Conservation (phyloP, 2,113 vertebrate genomes). For the Brienomyrus longianalis region DNA sequence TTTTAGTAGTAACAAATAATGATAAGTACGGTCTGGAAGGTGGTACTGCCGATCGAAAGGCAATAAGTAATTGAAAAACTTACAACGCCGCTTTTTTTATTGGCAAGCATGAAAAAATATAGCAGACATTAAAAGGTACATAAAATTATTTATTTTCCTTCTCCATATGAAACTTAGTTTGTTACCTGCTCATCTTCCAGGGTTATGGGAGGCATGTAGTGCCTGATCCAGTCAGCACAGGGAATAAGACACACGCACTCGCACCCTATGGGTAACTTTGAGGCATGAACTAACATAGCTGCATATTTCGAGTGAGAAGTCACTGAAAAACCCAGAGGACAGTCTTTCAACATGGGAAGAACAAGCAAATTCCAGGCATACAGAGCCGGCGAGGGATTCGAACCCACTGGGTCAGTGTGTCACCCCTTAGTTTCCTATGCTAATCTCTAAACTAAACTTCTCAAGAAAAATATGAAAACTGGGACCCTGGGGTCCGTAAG, state of each 20-base stretch:
- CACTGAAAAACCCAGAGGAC: background rate
- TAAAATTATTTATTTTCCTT: background rate
- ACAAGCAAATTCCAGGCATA: background rate
- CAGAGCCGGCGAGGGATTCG: background rate
- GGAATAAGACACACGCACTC: background rate
- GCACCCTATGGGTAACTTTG: background rate
- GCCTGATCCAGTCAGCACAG: background rate
- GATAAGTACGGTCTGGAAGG: background rate
- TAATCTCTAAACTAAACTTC: background rate
- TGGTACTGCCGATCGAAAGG: background rate
- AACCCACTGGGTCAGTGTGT: background rate
- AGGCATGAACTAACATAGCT: background rate
- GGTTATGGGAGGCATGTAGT: background rate
- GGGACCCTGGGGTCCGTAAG: background rate
- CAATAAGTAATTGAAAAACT: background rate
- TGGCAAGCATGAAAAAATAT: background rate
- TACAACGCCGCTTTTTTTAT: background rate
- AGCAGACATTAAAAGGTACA: background rate
- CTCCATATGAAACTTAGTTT: background rate
- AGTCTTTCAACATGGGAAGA: background rate
- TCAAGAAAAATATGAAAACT: background rate
- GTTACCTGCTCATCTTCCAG: background rate
- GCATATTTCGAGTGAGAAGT: background rate
- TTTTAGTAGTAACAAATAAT: background rate
- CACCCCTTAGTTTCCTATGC: background rate